These are phyloP conservation scores for Catharus bicknelli DNA, from an alignment of 2,113 vertebrate species.

Conservation along the genomic window DNA sequence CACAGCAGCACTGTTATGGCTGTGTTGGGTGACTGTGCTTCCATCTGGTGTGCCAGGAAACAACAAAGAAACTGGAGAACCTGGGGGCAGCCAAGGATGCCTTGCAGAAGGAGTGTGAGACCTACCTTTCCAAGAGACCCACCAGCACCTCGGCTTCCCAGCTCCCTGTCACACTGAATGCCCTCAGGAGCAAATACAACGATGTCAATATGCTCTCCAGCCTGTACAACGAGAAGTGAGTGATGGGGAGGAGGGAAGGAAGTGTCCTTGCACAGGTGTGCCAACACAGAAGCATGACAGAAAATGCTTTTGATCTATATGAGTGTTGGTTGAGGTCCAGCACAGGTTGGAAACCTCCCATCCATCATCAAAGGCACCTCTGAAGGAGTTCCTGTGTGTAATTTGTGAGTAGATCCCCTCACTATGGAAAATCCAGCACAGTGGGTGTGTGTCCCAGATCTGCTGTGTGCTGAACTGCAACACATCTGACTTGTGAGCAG, in stretches of 20 bases:
- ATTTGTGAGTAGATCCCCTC: background rate
- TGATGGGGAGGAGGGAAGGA: background rate
- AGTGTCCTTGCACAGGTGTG: background rate
- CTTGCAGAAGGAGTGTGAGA: slow-evolving; percentile 81
- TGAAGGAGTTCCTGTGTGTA: background rate
- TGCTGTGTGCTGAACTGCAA: background rate
- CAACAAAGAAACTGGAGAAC: slow-evolving; percentile 72
- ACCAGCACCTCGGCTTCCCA: slow-evolving; percentile 71
- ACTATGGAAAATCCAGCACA: background rate
- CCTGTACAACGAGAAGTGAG: slow-evolving; percentile 90
- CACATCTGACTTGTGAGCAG: background rate
- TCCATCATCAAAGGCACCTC: background rate
- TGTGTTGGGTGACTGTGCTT: slow-evolving; percentile 17
- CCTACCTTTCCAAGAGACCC: slow-evolving; percentile 75
- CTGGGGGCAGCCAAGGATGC: slow-evolving; percentile 81
- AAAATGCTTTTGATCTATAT: background rate
- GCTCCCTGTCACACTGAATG: slow-evolving; percentile 80
- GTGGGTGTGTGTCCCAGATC: background rate
- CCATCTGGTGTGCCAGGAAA: slow-evolving; percentile 71
- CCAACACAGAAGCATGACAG: background rate
- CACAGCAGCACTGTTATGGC: background rate
- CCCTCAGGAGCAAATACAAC: slow-evolving; percentile 82
- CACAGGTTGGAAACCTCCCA: background rate
- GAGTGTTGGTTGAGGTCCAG: background rate
- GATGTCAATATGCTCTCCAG: slow-evolving; percentile 78